phyloP scores from a whole-genome alignment of 2,113 vertebrate species.

The Panthera uncia region DNA sequence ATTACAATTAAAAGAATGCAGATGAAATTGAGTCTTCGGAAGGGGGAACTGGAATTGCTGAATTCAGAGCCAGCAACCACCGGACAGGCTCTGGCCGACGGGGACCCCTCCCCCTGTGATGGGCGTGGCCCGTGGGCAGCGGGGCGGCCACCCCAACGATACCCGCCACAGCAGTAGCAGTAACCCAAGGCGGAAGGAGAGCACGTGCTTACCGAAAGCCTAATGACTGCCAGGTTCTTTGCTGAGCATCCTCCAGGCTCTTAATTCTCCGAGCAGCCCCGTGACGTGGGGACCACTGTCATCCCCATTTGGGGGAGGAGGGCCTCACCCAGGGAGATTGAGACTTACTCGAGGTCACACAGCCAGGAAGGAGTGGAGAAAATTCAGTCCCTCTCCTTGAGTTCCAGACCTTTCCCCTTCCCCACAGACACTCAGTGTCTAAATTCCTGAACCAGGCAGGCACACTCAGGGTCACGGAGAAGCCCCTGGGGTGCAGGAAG shows the following conservation, averaged over 20 bases:
- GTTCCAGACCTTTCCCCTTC: not conserved
- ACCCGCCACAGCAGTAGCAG: not conserved
- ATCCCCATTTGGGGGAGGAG: not conserved
- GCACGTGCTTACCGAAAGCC: not conserved
- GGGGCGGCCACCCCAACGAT: too few species aligned
- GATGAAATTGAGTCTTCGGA: not conserved
- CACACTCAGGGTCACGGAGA: not conserved
- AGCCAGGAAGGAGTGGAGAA: not conserved
- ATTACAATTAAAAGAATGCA: slow-evolving; percentile 5
- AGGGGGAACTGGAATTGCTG: not conserved
- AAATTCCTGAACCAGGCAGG: not conserved
- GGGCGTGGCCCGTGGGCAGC: too few species aligned
- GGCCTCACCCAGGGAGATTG: not conserved
- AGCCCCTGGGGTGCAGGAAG: not conserved
- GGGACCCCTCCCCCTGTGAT: not conserved
- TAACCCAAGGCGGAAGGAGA: fast-evolving
- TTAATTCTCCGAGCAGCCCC: not conserved
- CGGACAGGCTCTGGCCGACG: too few species aligned
- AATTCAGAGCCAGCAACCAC: not conserved
- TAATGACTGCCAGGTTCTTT: not conserved
- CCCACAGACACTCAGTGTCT: not conserved
- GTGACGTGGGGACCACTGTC: not conserved
- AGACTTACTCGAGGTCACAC: not conserved
- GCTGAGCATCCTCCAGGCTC: not conserved
- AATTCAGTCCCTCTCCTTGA: not conserved